A percentile compares a stretch with the other conserved stretches of the same genome.
These are phyloP conservation scores for Cynodonichthys magdalenae DNA, from an alignment of 2,797 vertebrate genomes.

Conservation along the genomic window DNA sequence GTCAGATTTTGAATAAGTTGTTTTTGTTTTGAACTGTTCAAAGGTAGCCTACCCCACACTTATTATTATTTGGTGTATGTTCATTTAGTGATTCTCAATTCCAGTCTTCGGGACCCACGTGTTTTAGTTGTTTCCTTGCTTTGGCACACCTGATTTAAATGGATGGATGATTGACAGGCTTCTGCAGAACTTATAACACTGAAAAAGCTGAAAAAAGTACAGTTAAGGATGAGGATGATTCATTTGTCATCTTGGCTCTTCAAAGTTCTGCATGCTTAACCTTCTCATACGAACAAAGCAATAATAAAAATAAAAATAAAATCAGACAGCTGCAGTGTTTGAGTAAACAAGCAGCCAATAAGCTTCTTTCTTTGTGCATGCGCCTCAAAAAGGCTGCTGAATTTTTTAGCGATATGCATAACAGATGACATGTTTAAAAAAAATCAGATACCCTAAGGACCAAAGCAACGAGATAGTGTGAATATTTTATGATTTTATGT, in stretches of 20 bases:
- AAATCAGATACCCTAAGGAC: conserved; percentile 31
- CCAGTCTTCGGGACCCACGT: too few relatives aligned
- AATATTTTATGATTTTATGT: conserved; percentile 56
- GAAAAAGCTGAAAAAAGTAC: not conserved
- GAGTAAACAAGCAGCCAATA: conserved; percentile 22
- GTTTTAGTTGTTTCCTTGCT: too few relatives aligned
- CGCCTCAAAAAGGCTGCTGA: conserved; percentile 37
- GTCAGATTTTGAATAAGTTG: too few relatives aligned
- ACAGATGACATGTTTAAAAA: conserved; percentile 31
- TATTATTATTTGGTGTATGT: too few relatives aligned
- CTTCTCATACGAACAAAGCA: conserved; percentile 1
- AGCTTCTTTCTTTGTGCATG: conserved; percentile 26
- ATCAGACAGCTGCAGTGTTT: conserved; percentile 7
- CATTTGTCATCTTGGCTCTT: conserved; percentile 6
- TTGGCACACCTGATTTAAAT: too few relatives aligned
- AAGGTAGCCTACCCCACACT: too few relatives aligned
- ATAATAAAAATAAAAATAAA: conserved; percentile 16
- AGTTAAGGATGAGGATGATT: conserved; percentile 16
- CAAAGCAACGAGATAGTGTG: conserved; percentile 34
- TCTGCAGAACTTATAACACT: too few relatives aligned
- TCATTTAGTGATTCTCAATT: too few relatives aligned
- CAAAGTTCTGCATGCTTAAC: conserved; percentile 17
- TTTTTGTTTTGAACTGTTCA: too few relatives aligned
- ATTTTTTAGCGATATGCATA: conserved; percentile 55
- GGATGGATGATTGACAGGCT: too few relatives aligned